Base-by-base conservation (phyloP, 2,113 vertebrate species). In the Mormyrus iriodes region DNA sequence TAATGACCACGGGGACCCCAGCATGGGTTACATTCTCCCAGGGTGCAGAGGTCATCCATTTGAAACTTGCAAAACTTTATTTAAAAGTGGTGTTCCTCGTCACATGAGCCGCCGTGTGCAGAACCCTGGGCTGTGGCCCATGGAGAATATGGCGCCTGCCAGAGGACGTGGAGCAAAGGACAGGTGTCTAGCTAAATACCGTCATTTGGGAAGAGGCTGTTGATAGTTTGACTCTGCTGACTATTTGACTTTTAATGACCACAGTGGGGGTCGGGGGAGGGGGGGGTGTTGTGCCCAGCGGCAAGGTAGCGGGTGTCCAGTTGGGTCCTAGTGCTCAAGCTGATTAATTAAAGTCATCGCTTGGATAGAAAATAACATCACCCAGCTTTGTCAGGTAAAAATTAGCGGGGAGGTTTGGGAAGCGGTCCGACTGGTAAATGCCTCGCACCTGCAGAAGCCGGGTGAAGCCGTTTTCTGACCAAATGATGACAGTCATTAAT, bases 1-100 rank as follows among this genome's bases (percentile, higher is more conserved):
- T 93, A 93, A 94, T 92, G 92, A 89, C 88, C 84, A 82, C 27
- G 90, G 90, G 90, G 92, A 76, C 91, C 92, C 90, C 90, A 83
- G 90, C 88, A 91, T 76, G 73, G 90, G 90, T 92, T 91, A 91
- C 92, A 93, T 94, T 93, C 93, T 92, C 15, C 35, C 15, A 51
- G 42, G n/a, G 17, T 79, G 48, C 9, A 19, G 24, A 9, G 65
- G 61, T 49, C 61, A 31, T 76, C 49, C 27, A 19, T 31, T 83
- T 55, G 4, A 82, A 69, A 39, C 65, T 61, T 65, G 55, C 39
- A 48, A 79, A 69, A 49, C 48, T 73, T 69, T 73, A 48, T 69
- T 49, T 9, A 52, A 52, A 87, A 87, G 24, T 15, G 49, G n/a
- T 3, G 7, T 48, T 24, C 24, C 39, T 8, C 19, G 10, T 84